These are phyloP conservation scores for Antechinus stuartii DNA, from an alignment of 2,113 vertebrate genomes.

Conservation along the genomic window DNA sequence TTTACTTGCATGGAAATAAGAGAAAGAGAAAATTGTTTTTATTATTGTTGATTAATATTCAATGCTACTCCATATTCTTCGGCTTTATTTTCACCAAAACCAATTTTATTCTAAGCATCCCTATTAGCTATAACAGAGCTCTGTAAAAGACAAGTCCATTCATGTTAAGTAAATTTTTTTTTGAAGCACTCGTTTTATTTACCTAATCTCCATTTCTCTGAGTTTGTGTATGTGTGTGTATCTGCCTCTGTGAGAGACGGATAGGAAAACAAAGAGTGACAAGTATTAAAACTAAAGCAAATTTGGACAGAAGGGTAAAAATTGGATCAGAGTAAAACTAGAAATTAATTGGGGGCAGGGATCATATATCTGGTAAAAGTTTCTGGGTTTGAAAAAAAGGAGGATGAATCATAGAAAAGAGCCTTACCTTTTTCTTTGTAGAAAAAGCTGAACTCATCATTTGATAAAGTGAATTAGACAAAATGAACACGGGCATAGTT, in stretches of 20 bases:
- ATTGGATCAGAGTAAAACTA: constrained; percentile 23
- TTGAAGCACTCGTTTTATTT: not conserved
- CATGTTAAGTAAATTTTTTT: not conserved
- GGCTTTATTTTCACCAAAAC: not conserved
- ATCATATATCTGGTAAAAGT: not conserved
- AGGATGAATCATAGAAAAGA: not conserved
- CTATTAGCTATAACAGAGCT: not conserved
- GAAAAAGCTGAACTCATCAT: not conserved
- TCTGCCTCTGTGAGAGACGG: too few species aligned
- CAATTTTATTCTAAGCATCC: not conserved
- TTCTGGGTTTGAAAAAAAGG: not conserved
- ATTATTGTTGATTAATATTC: not conserved
- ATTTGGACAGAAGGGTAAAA: constrained; percentile 23
- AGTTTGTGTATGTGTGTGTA: too few species aligned
- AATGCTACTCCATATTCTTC: not conserved
- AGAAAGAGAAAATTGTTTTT: not conserved
- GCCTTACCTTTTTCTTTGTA: not conserved
- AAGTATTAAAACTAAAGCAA: constrained; percentile 2
- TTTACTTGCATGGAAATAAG: not conserved
- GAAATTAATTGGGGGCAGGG: not conserved
- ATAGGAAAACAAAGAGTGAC: too few species aligned
- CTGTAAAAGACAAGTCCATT: not conserved
- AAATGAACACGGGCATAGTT: not conserved
- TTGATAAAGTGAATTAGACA: not conserved
- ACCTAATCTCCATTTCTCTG: not conserved